Conservation (phyloP, 2,888 invertebrate genomes). For the Trachelus stipa region DNA sequence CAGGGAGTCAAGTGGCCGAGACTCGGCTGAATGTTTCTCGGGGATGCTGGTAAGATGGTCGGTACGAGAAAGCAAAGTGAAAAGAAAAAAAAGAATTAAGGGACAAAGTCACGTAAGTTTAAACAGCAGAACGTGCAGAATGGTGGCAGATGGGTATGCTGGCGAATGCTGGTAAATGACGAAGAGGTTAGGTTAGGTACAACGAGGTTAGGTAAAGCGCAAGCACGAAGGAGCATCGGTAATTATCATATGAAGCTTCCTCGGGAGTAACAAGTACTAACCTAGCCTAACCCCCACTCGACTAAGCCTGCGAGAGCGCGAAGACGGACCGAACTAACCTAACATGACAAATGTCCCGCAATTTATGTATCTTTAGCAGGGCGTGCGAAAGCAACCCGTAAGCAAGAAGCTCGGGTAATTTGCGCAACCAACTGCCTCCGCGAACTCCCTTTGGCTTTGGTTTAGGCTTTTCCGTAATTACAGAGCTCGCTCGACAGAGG, state of each 20-base stretch:
- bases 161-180: not conserved
- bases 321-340: slow-evolving; percentile 4
- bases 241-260: slow-evolving; percentile 35
- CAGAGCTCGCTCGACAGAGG: not conserved
- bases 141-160: not conserved
- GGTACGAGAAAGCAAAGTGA: not conserved
- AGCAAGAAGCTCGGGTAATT: slow-evolving; percentile 10
- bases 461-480: not conserved
- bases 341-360: slow-evolving; percentile 5
- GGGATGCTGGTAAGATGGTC: not conserved
- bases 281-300: slow-evolving; percentile 28
- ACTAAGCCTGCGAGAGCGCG: slow-evolving; percentile 4
- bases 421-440: slow-evolving; percentile 14
- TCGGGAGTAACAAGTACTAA: slow-evolving; percentile 39
- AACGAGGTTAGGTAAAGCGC: not conserved
- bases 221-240: slow-evolving; percentile 34
- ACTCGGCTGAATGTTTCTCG: not conserved
- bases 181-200: not conserved
- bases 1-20: not conserved
- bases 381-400: slow-evolving; percentile 2
- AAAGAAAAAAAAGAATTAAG: not conserved
- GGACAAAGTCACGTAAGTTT: not conserved
- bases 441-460: not conserved
- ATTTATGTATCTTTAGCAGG: slow-evolving; percentile 10
- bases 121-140: not conserved